A percentile compares a stretch with the other conserved stretches of the same genome.
Evolutionary conservation across 2,113 vertebrate genomes (phyloP).

Genomic region (Aleadryas rufinucha): DNA sequence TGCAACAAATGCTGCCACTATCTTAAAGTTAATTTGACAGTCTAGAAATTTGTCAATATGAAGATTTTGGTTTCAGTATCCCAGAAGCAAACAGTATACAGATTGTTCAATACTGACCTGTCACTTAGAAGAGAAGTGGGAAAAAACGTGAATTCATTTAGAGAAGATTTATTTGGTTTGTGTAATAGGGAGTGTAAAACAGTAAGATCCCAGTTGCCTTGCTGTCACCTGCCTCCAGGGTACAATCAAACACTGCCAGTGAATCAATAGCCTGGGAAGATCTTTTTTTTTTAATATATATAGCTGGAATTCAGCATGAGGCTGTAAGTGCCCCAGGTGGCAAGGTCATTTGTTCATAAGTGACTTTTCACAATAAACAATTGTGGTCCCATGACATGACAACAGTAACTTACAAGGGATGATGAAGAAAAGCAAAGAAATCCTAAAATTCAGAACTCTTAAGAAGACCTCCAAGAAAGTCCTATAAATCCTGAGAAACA

Average conservation of each 20-base stretch:
- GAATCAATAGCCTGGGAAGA: slow-evolving; percentile 85
- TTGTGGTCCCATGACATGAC: slow-evolving; percentile 68
- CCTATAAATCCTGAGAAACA: background rate
- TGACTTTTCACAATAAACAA: slow-evolving; percentile 85
- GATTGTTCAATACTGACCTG: background rate
- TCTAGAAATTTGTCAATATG: background rate
- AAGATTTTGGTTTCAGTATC: background rate
- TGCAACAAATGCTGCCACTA: background rate
- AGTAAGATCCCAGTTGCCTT: slow-evolving; percentile 75
- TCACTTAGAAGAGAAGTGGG: background rate
- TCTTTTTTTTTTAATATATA: slow-evolving; percentile 56
- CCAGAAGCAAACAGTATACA: background rate
- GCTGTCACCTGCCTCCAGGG: slow-evolving; percentile 76
- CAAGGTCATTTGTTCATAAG: slow-evolving; percentile 85
- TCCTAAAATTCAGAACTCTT: background rate
- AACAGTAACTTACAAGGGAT: slow-evolving; percentile 40
- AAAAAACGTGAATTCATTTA: slow-evolving; percentile 70
- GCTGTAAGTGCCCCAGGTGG: slow-evolving; percentile 82
- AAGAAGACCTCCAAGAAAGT: background rate
- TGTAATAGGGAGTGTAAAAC: slow-evolving; percentile 84
- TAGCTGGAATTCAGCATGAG: slow-evolving; percentile 79
- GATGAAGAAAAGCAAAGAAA: background rate
- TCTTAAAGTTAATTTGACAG: background rate
- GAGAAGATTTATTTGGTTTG: slow-evolving; percentile 85
- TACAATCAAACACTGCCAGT: slow-evolving; percentile 83